Evolutionary conservation across 2,113 vertebrate genomes (phyloP).

Genomic region (Cromileptes altivelis): DNA sequence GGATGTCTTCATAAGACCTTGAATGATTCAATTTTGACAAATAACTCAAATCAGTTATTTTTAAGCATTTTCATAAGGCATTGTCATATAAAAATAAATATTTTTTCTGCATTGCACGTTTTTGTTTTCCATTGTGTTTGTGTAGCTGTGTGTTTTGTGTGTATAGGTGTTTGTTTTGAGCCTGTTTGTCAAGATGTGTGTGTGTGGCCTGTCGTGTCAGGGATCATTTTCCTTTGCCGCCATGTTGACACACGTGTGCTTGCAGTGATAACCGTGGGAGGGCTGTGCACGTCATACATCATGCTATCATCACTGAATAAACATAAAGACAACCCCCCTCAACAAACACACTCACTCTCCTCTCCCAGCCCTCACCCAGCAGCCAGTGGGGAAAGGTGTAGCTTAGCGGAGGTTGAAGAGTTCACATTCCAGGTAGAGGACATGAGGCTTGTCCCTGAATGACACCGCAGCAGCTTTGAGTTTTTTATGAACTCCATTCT

Average conservation of each 20-base stretch:
- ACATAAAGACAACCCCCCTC: conserved; percentile 18
- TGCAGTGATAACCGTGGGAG: conserved; percentile 26
- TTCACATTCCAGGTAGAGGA: conserved; percentile 58
- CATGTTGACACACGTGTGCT: conserved; percentile 60
- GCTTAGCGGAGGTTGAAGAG: conserved; percentile 16
- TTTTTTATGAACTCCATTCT: not conserved
- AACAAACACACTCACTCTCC: not conserved
- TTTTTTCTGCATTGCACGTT: not conserved
- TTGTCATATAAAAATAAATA: not conserved
- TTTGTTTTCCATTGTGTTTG: conserved; percentile 10
- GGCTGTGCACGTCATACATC: conserved; percentile 22
- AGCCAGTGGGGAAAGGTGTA: conserved; percentile 35
- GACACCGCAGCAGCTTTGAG: not conserved
- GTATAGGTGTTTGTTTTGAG: conserved; percentile 24
- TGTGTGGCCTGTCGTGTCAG: conserved; percentile 29
- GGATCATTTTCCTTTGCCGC: not conserved
- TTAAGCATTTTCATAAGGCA: not conserved
- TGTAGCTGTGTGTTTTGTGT: conserved; percentile 33
- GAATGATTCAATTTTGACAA: not conserved
- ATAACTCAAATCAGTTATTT: no score
- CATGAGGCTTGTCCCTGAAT: conserved; percentile 41
- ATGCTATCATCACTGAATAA: conserved; percentile 34
- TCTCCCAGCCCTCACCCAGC: conserved; percentile 16
- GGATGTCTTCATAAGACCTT: not conserved
- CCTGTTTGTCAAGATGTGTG: conserved; percentile 30